phyloP scores from a whole-genome alignment of 1,140 invertebrate genomes.

The Sarcophaga bullata region DNA sequence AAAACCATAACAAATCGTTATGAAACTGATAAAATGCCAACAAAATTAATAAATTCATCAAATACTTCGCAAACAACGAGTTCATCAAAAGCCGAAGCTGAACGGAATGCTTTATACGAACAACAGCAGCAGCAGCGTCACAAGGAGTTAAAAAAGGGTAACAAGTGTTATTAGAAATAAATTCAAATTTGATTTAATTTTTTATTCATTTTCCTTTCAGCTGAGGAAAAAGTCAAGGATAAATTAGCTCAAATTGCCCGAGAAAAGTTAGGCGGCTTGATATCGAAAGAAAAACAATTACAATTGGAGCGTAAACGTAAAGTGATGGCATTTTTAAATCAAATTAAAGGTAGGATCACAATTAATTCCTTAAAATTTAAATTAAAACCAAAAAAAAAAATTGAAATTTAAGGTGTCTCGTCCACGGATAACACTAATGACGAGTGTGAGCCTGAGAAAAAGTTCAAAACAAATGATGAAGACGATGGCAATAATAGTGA shows the following conservation, averaged over 20 bases:
- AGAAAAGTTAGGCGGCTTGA: slow-evolving; percentile 70
- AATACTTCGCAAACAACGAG: background rate
- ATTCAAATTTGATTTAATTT: background rate
- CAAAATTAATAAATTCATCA: background rate
- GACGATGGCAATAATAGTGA: slow-evolving; percentile 11
- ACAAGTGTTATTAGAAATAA: slow-evolving; percentile 25
- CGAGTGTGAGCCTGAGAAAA: background rate
- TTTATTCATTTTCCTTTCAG: slow-evolving; percentile 49
- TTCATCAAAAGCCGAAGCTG: slow-evolving; percentile 34
- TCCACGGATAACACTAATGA: background rate
- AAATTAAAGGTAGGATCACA: slow-evolving; percentile 66
- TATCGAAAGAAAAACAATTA: slow-evolving; percentile 73
- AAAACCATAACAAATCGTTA: slow-evolving; percentile 27
- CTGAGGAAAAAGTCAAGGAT: slow-evolving; percentile 74
- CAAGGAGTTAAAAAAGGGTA: slow-evolving; percentile 59
- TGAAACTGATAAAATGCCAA: slow-evolving; percentile 32
- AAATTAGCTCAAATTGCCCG: slow-evolving; percentile 71
- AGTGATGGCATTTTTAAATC: slow-evolving; percentile 73
- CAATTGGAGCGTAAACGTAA: slow-evolving; percentile 78
- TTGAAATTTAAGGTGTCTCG: background rate
- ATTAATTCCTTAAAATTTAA: too few relatives aligned
- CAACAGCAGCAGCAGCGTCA: slow-evolving; percentile 44
- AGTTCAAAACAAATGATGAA: background rate
- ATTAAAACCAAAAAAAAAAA: too few relatives aligned
- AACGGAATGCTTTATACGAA: slow-evolving; percentile 45